Conservation (phyloP, 1,140 invertebrate genomes). For the Drosophila chauvacae region DNA sequence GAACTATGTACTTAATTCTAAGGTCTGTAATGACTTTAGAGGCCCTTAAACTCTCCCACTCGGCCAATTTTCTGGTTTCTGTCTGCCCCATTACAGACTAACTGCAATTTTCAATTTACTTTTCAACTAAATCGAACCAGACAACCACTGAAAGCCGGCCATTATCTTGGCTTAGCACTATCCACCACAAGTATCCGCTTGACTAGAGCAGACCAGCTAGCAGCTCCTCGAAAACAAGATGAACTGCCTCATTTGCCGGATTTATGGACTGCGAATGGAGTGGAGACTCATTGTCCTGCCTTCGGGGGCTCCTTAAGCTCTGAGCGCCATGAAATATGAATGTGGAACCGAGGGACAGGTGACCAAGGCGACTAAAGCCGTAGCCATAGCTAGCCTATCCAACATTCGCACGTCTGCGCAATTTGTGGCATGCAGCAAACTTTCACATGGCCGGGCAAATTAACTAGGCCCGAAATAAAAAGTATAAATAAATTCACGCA, state of each 20-base stretch:
- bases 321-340: conserved; percentile 53
- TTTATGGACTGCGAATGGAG: conserved; percentile 76
- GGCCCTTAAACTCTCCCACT: conserved; percentile 12
- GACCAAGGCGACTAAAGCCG: conserved; percentile 14
- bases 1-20: conserved; percentile 30
- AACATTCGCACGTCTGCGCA: conserved; percentile 67
- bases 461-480: conserved; percentile 47
- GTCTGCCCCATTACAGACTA: not conserved
- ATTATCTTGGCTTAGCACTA: conserved; percentile 46
- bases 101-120: conserved; percentile 44
- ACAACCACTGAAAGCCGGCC: conserved; percentile 39
- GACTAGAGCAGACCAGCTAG: conserved; percentile 2
- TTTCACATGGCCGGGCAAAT: conserved; percentile 70
- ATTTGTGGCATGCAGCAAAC: conserved; percentile 76
- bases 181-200: conserved; percentile 4
- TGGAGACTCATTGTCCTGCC: conserved; percentile 50
- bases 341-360: conserved; percentile 55
- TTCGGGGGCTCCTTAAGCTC: conserved; percentile 31
- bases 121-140: conserved; percentile 39
- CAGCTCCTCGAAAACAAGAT: conserved; percentile 42
- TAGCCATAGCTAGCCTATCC: not conserved
- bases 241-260: conserved; percentile 72
- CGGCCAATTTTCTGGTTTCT: conserved; percentile 17
- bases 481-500: conserved; percentile 49
- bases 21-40: conserved; percentile 14